Evolutionary conservation across 2,113 vertebrate genomes (phyloP), one percentile per base, ranked within the genome.

Genomic region (Scopus umbretta): DNA sequence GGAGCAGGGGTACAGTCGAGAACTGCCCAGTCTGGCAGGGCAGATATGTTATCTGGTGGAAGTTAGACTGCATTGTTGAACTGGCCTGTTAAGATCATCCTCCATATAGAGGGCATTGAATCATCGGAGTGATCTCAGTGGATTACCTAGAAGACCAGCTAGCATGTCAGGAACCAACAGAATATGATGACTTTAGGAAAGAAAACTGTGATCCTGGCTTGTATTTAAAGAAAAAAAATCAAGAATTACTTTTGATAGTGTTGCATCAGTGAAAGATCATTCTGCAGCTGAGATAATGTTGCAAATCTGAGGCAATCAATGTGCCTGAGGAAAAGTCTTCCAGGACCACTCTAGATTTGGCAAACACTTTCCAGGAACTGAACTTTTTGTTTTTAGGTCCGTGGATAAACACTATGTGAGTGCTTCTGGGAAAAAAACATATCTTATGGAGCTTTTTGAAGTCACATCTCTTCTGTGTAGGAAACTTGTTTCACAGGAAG

Each of bases 351-450:
- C 14, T n/a, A 67, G 18, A 32, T 74, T 11, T 66, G 21, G 6
- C 2, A 22, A 73, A 47, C 4, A 0, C 7, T 70, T 66, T 62
- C 10, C 32, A 70, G 34, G 38, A 91, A 20, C 2, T 8, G 17
- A 70, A 9, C 3, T 13, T 88, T 61, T 56, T 43, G 2, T 58
- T 38, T 21, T 25, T 80, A 15, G 2, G 9, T 80, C 13, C 0
- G 0, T 15, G 5, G 25, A 17, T 34, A 71, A 53, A 58, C 5
- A 32, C 3, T 34, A 4, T 0, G 0, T 49, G 16, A 75, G 15
- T n/a, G 5, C 2, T 30, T 56, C 19, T 16, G 15, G 4, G 4
- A 3, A 16, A 15, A 29, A 16, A 4, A n/a, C 2, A 3, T 7
- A 3, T 25, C 11, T 8, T 36, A 2, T 17, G 5, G 26, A 61